Evolutionary conservation across 2,113 vertebrate genomes (phyloP), one percentile per base, ranked within the genome.

Genomic region (Alligator sinensis): DNA sequence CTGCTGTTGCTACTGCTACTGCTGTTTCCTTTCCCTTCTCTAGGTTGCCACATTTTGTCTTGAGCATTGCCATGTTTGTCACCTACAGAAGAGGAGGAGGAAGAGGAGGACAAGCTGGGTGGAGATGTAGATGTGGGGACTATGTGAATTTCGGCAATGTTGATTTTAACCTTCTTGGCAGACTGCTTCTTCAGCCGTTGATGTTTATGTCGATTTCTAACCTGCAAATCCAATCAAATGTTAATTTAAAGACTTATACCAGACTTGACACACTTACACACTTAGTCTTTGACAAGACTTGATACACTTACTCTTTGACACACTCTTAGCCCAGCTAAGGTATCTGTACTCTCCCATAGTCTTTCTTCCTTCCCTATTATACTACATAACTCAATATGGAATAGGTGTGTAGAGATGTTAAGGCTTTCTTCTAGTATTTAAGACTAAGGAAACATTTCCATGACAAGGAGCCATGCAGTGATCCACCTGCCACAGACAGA

Each of bases 41-140:
- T 6, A 83, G 86, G 38, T 9, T 58, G 91, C 61, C 28, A 54
- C 61, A 3, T 34, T 84, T 84, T 61, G 11, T 75, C 76, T 11
- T 47, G 24, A 10, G n/a, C 38, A 1, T 61, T 62, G 80, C 76
- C 82, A 80, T 62, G 61, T 84, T 83, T 70, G 7, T 81, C 86
- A 54, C 70, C 82, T 79, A 63, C 79, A 88, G 78, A 88, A 77
- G 89, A 91, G 77, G 85, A 28, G n/a, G 87, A 5, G 15, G 84
- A 60, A 60, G 94, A 94, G 19, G 91, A 86, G 28, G 93, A 91
- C 25, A 93, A 96, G 1, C 92, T 93, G 83, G 86, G 94, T 62
- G 80, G 5, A 5, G 22, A n/a, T 9, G 13, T 0, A 82, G 24
- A 57, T 5, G 77, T 64, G n/a, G 30, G 11, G 11, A 38, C 47